Evolutionary conservation across 2,888 invertebrate genomes (phyloP), one percentile per base, ranked within the genome.

Genomic region (Lymantria dispar): DNA sequence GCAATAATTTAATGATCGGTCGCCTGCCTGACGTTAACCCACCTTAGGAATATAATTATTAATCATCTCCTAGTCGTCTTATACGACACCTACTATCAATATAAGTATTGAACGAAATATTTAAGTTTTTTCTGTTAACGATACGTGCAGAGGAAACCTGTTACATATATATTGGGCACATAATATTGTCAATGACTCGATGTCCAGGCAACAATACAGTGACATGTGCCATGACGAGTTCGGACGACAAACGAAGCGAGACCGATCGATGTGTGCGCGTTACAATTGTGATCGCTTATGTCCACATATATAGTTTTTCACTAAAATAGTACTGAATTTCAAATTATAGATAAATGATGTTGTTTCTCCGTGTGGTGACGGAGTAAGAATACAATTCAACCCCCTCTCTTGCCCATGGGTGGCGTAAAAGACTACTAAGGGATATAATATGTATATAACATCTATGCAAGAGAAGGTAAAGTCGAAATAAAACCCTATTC

Each of bases 151-250:
- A 22, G 3, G 5, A 22, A 22, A 22, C 5, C 5, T 22, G 22
- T 22, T 11, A 29, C 14, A 33, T 12, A 36, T 14, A 14, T 15
- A 33, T 9, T 8, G 45, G 5, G 5, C 22, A 22, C 22, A 5
- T 22, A 39, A 45, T n/a, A n/a, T n/a, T n/a, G 42, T 45, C 45
- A 50, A 56, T 63, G 43, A 56, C 60, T 60, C 55, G 45, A 42
- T 22, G 5, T 45, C 41, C 36, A 14, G 43, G 31, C 59, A 56
- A 66, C 64, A 66, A 66, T 60, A 40, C 52, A 46, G 29, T 64
- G 62, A 66, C 64, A 64, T 58, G 43, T 29, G 48, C 43, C 45
- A 31, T 60, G 57, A 65, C 60, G 47, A 12, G 49, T 57, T 59
- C 50, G 56, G 65, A 42, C 11, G 10, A 29, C 48, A 12, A 64